phyloP scores from a whole-genome alignment of 1,140 invertebrate genomes.

The Nebria ingens region DNA sequence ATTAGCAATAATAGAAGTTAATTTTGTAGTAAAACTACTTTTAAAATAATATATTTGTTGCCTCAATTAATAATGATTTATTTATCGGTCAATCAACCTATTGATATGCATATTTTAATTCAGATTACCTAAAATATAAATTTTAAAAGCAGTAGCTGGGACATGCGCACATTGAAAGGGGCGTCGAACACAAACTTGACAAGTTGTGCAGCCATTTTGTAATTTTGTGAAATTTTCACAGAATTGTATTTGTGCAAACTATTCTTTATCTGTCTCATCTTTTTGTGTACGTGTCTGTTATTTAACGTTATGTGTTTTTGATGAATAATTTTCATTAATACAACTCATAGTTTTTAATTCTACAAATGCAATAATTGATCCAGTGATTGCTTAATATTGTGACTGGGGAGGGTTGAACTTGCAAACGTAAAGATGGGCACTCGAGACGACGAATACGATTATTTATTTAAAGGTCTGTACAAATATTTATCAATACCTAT shows the following conservation, averaged over 20 bases:
- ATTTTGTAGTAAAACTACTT: too few species aligned
- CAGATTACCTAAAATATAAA: neutral
- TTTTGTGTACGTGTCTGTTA: neutral
- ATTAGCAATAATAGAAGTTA: too few species aligned
- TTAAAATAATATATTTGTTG: too few species aligned
- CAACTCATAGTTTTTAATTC: neutral
- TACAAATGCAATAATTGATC: constrained; percentile 6
- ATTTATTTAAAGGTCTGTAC: constrained; percentile 97
- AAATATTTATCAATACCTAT: neutral
- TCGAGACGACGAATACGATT: constrained; percentile 99
- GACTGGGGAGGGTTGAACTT: constrained; percentile 6
- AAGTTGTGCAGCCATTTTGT: neutral
- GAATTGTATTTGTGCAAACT: constrained; percentile 1
- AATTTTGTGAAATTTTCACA: neutral
- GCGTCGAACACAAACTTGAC: constrained; percentile 3
- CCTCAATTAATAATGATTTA: too few species aligned
- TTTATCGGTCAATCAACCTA: neutral
- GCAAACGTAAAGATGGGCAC: constrained; percentile 63
- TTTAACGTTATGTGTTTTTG: constrained; percentile 5
- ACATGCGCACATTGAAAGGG: constrained; percentile 1
- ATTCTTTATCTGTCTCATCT: constrained; percentile 3
- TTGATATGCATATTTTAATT: neutral
- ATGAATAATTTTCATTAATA: neutral
- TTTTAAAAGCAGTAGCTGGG: neutral
- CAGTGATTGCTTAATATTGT: neutral